phyloP scores from a whole-genome alignment of 1,140 invertebrate species.

The Ceratoteleas bidentatus region DNA sequence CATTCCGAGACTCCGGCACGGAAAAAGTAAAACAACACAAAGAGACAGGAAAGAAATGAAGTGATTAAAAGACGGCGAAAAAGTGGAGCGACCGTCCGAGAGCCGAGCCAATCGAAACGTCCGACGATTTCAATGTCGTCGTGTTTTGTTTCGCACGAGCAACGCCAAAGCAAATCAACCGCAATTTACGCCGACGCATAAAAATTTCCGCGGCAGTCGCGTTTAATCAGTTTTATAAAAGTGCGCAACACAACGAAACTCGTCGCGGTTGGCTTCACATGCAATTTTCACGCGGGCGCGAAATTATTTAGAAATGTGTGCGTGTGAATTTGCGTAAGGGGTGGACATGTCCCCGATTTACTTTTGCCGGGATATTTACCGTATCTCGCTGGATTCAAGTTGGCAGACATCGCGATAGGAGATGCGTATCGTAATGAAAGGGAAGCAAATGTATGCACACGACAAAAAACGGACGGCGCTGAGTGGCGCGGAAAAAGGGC shows the following conservation, averaged over 20 bases:
- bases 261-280: slow-evolving; percentile 58
- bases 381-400: slow-evolving; percentile 46
- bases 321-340: slow-evolving; percentile 9
- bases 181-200: slow-evolving; percentile 28
- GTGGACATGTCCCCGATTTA: slow-evolving; percentile 48
- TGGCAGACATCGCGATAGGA: slow-evolving; percentile 54
- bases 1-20: slow-evolving; percentile 28
- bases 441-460: slow-evolving; percentile 40
- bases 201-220: slow-evolving; percentile 45
- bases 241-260: slow-evolving; percentile 49
- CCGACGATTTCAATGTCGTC: slow-evolving; percentile 27
- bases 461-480: slow-evolving; percentile 13
- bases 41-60: slow-evolving; percentile 56
- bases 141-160: background rate
- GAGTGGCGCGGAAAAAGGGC: too few species aligned
- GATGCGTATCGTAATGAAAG: slow-evolving; percentile 50
- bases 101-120: background rate
- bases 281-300: slow-evolving; percentile 41
- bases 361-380: slow-evolving; percentile 52
- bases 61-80: slow-evolving; percentile 49
- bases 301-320: slow-evolving; percentile 33
- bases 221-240: slow-evolving; percentile 61
- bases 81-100: background rate
- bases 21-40: slow-evolving; percentile 55
- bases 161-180: slow-evolving; percentile 40